Base-by-base conservation (phyloP, 1,140 invertebrate genomes). In the Phymorhynchus buccinoides region DNA sequence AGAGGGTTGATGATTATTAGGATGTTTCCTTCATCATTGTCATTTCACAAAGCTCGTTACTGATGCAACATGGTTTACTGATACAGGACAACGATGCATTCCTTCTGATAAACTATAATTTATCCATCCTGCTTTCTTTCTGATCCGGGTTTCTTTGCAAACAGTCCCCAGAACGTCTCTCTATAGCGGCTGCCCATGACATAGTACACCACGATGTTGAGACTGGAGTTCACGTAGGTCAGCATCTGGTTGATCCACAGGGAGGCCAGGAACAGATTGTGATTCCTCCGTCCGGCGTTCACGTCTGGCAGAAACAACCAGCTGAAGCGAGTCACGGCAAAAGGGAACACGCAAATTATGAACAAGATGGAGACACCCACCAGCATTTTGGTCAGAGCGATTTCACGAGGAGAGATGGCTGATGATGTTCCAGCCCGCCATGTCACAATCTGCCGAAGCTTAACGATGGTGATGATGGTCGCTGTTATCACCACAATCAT, bases 381-480 rank as follows among this genome's bases (percentile, higher is more conserved):
- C 41, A 78, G 39, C 75, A 78, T 78, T 39, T 44, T 78, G 75
- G 75, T 78, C 9, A 78, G 75, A 9, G 75, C 75, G 2, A 78
- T 12, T 27, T 78, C 75, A 32, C 39, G 75, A 16, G 75, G 75
- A 78, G 56, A 62, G 56, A 62, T 62, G 14, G 6, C 56, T 4
- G 56, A 62, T 16, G 56, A 81, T 0, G 56, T 37, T 41, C 35
- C 52, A 0, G 37, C 22, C 27, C 80, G 44, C 56, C 56, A 66
- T 14, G 56, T 30, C 2, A n/a, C 80, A 48, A 66, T 12, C 52
- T 39, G 12, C 1, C 80, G 80, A 27, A 81, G 52, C 39, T 66
- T 81, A 1, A 81, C 18, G 2, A 30, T 22, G 0, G 80, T 81
- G 7, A 66, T 66, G 9, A 41, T 41, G 12, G 80, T 81, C 22